These are phyloP conservation scores for Rhabdomys pumilio DNA, from an alignment of 2,797 vertebrate genomes.

Conservation along the genomic window DNA sequence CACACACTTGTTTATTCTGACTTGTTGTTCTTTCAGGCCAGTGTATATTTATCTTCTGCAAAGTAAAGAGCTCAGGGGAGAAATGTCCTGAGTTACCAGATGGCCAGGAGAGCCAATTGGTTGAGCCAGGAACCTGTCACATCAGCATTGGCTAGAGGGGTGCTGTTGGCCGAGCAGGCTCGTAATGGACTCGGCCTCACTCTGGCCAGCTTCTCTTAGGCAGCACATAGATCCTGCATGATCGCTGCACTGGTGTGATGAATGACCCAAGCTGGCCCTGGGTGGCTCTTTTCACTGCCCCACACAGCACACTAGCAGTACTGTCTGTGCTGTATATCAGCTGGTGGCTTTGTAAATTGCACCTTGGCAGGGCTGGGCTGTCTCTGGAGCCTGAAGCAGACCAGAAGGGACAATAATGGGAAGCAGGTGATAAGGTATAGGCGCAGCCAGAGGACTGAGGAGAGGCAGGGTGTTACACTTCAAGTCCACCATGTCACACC, in stretches of 20 bases:
- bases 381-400: background rate
- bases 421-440: background rate
- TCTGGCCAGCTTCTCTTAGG: constrained; percentile 32
- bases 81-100: constrained; percentile 34
- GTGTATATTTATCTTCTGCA: constrained; percentile 58
- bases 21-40: background rate
- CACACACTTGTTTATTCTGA: background rate
- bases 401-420: no score
- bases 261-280: background rate
- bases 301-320: rapidly evolving
- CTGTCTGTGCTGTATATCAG: background rate
- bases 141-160: background rate
- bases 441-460: background rate
- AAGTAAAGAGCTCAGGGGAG: constrained; percentile 54
- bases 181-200: background rate
- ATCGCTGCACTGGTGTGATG: background rate
- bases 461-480: background rate
- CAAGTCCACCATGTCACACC: background rate
- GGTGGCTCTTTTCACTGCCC: background rate
- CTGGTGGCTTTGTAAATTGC: background rate
- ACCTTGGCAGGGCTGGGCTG: background rate
- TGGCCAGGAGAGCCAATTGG: constrained; percentile 12
- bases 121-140: constrained; percentile 33
- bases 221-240: background rate
- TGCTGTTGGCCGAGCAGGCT: background rate